A percentile compares a stretch with the other conserved stretches of the same genome.
Conservation (phyloP, 2,888 invertebrate species). For the Sinodicranocentrus sp. region DNA sequence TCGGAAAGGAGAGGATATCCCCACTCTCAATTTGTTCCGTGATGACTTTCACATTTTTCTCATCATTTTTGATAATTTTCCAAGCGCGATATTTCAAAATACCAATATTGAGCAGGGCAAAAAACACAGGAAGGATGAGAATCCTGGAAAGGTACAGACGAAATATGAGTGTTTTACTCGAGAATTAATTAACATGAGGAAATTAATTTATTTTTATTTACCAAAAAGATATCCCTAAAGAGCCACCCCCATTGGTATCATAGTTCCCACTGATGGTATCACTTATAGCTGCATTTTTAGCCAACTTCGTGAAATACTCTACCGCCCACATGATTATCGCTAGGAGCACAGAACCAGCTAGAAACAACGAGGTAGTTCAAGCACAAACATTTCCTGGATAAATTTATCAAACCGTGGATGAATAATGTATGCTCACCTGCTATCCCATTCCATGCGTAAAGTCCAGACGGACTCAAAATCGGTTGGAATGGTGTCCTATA, state of each 20-base stretch:
- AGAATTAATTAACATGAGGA: no score
- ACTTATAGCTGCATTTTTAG: conserved; percentile 70
- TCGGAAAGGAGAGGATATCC: conserved; percentile 72
- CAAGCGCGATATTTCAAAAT: conserved; percentile 69
- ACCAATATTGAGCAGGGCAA: conserved; percentile 65
- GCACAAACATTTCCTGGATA: background rate
- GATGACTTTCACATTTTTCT: conserved; percentile 68
- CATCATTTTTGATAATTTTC: conserved; percentile 68
- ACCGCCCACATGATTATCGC: conserved; percentile 69
- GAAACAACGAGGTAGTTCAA: background rate
- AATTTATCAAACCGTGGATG: background rate
- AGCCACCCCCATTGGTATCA: conserved; percentile 29
- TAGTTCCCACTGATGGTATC: conserved; percentile 50
- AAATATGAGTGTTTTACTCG: background rate
- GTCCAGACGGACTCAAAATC: conserved; percentile 69
- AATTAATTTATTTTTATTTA: conserved; percentile 27
- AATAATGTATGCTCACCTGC: conserved; percentile 53
- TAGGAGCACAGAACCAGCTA: conserved; percentile 55
- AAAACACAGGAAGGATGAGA: conserved; percentile 62
- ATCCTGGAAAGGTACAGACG: conserved; percentile 64
- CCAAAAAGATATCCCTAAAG: conserved; percentile 72
- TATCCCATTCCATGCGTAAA: conserved; percentile 74
- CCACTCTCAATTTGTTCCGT: conserved; percentile 63
- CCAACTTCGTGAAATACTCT: conserved; percentile 57
- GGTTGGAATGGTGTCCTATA: conserved; percentile 73